Conservation (phyloP, 2,797 vertebrate genomes). For the Pteropus rufus region DNA sequence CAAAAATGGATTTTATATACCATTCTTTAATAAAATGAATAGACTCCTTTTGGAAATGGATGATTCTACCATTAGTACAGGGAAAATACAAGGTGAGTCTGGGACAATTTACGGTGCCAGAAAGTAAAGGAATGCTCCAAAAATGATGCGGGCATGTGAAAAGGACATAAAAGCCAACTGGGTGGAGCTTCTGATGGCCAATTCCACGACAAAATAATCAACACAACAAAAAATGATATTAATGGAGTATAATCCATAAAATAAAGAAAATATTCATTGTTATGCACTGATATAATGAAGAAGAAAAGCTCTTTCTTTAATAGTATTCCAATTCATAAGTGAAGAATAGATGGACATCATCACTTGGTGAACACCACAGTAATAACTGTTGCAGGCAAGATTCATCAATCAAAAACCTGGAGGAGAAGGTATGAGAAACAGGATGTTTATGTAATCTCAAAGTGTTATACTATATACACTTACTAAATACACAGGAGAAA, state of each 20-base stretch:
- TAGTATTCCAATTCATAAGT: not conserved
- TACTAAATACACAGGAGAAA: not conserved
- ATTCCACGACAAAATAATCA: not conserved
- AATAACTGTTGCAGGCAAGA: not conserved
- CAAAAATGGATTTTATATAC: not conserved
- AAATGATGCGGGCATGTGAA: not conserved
- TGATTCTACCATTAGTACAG: not conserved
- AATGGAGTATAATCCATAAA: not conserved
- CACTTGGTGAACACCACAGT: not conserved
- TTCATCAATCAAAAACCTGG: not conserved
- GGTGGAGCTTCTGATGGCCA: not conserved
- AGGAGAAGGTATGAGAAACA: not conserved
- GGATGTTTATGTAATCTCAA: not conserved
- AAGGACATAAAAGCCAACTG: not conserved
- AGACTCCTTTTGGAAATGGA: not conserved
- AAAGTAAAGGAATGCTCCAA: not conserved
- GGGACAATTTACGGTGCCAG: not conserved
- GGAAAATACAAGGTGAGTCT: not conserved
- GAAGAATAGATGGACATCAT: rapidly evolving
- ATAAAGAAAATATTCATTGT: not conserved
- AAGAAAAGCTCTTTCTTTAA: not conserved
- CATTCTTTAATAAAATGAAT: not conserved
- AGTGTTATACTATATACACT: not conserved
- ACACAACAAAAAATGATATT: not conserved
- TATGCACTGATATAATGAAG: not conserved